Evolutionary conservation across 1,140 invertebrate genomes (phyloP).

Genomic region (Popillia japonica): DNA sequence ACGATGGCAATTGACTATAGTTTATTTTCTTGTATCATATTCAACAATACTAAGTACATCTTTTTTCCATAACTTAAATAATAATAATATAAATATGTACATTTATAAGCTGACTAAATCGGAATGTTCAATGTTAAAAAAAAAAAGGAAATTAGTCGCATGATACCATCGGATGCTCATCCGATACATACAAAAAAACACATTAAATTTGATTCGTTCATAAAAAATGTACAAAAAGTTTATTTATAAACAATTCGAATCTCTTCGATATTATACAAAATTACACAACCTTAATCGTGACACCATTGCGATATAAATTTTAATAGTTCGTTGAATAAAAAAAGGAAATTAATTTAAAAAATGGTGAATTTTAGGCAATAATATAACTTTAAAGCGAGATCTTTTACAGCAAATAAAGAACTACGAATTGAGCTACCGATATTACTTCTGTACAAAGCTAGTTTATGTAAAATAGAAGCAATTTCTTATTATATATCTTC

Average conservation of each 20-base stretch:
- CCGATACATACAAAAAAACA: neutral
- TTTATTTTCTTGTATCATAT: conserved; percentile 17
- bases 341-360: too few species aligned
- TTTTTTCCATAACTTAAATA: conserved; percentile 31
- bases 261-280: neutral
- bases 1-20: conserved; percentile 9
- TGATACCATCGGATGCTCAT: neutral
- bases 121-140: conserved; percentile 2
- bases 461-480: neutral
- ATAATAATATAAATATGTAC: conserved; percentile 30
- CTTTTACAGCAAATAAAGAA: too few species aligned
- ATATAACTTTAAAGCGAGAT: too few species aligned
- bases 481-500: neutral
- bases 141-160: neutral
- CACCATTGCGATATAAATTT: too few species aligned
- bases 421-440: neutral
- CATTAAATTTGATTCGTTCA: too few species aligned
- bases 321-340: too few species aligned
- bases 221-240: neutral
- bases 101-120: conserved; percentile 24
- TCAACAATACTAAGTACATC: conserved; percentile 35
- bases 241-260: neutral
- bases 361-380: too few species aligned
- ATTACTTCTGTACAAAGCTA: neutral
- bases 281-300: too few species aligned